Conservation (phyloP, 1,140 invertebrate genomes). For the Sesamia nonagrioides region DNA sequence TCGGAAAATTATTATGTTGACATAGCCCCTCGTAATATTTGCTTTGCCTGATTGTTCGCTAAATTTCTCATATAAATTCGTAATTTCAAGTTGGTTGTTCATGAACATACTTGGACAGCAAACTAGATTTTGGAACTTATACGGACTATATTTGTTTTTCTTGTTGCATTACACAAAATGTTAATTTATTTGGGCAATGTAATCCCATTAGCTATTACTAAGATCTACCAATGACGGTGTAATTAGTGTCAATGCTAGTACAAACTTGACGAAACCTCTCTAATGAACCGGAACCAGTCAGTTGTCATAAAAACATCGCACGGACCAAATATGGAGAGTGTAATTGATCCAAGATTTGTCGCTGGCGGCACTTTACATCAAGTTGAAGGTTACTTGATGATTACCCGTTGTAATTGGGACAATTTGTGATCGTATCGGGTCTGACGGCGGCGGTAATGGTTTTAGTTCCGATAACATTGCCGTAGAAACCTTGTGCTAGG, state of each 20-base stretch:
- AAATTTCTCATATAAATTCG: constrained; percentile 12
- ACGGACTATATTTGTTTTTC: not conserved
- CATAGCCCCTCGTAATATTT: constrained; percentile 24
- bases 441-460: constrained; percentile 18
- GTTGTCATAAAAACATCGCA: constrained; percentile 34
- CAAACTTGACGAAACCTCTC: constrained; percentile 6
- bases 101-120: not conserved
- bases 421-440: constrained; percentile 45
- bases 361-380: constrained; percentile 31
- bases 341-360: constrained; percentile 1
- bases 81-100: constrained; percentile 22
- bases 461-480: constrained; percentile 12
- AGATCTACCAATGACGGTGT: not conserved
- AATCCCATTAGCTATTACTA: not conserved
- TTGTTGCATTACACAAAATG: not conserved
- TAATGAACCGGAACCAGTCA: constrained; percentile 24
- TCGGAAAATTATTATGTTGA: constrained; percentile 36
- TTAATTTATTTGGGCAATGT: not conserved
- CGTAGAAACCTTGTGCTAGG: not conserved
- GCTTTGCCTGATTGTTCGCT: constrained; percentile 22
- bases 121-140: not conserved
- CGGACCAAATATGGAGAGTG: not conserved
- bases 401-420: constrained; percentile 51
- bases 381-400: constrained; percentile 47
- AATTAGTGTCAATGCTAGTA: constrained; percentile 45